These are phyloP conservation scores for Phoebastria nigripes DNA, from an alignment of 2,797 vertebrate species.

Conservation along the genomic window DNA sequence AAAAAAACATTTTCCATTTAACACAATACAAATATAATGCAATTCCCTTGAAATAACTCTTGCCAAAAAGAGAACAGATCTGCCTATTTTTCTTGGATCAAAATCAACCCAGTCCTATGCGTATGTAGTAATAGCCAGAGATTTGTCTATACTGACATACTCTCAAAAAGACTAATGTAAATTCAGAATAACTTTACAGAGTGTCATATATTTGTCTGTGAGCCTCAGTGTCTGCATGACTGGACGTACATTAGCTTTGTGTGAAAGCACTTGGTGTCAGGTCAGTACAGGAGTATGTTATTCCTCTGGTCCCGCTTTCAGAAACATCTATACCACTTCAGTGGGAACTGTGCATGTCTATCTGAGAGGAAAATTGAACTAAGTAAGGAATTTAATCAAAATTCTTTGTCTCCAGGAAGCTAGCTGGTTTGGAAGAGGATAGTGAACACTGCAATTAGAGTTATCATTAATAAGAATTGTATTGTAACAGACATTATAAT, in stretches of 20 bases:
- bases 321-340: background rate
- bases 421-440: background rate
- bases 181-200: background rate
- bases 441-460: background rate
- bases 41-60: background rate
- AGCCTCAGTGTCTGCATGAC: background rate
- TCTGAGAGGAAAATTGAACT: background rate
- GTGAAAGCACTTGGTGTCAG: background rate
- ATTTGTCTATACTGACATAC: background rate
- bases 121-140: background rate
- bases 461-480: slow-evolving; percentile 13
- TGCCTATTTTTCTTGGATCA: background rate
- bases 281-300: background rate
- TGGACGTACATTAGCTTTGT: background rate
- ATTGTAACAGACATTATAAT: background rate
- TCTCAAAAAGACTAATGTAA: background rate
- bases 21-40: background rate
- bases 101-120: background rate
- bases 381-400: background rate
- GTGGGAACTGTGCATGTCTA: background rate
- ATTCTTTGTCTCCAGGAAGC: slow-evolving; percentile 1
- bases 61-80: background rate
- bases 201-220: background rate
- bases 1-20: background rate
- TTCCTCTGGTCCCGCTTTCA: background rate